These are phyloP conservation scores for Vireo griseus DNA, from an alignment of 2,797 vertebrate species.

Conservation along the genomic window DNA sequence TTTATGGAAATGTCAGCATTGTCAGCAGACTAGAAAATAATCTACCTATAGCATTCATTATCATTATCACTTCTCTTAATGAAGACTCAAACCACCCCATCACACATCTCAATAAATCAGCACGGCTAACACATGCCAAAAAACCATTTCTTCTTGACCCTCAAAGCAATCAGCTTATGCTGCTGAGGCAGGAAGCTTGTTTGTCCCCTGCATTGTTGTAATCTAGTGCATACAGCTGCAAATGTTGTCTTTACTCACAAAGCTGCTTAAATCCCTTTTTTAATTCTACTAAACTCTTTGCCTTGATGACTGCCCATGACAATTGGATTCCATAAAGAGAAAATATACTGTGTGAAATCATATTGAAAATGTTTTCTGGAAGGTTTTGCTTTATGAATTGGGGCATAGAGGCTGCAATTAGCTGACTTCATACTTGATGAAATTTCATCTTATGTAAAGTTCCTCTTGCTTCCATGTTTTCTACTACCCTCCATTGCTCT, in stretches of 20 bases:
- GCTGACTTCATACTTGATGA: neutral
- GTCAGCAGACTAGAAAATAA: neutral
- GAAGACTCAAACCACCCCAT: neutral
- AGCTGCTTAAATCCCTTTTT: slow-evolving; percentile 48
- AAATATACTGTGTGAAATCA: neutral
- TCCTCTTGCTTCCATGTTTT: neutral
- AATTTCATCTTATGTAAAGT: neutral
- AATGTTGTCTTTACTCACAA: slow-evolving; percentile 45
- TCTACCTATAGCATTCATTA: neutral
- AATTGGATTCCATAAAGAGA: slow-evolving; percentile 11
- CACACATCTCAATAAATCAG: neutral
- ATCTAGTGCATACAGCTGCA: slow-evolving; percentile 23
- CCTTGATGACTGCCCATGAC: slow-evolving; percentile 10
- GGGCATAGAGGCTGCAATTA: neutral
- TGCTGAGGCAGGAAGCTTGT: slow-evolving; percentile 5
- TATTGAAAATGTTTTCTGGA: neutral
- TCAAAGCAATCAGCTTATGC: slow-evolving; percentile 32
- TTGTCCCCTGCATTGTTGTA: slow-evolving; percentile 43
- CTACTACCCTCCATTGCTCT: neutral
- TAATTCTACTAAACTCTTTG: slow-evolving; percentile 48
- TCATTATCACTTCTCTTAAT: neutral
- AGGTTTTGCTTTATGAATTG: neutral
- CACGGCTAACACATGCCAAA: neutral
- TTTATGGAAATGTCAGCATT: neutral
- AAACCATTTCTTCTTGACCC: neutral